Evolutionary conservation across 2,113 vertebrate species (phyloP).

Genomic region (Anser cygnoides): DNA sequence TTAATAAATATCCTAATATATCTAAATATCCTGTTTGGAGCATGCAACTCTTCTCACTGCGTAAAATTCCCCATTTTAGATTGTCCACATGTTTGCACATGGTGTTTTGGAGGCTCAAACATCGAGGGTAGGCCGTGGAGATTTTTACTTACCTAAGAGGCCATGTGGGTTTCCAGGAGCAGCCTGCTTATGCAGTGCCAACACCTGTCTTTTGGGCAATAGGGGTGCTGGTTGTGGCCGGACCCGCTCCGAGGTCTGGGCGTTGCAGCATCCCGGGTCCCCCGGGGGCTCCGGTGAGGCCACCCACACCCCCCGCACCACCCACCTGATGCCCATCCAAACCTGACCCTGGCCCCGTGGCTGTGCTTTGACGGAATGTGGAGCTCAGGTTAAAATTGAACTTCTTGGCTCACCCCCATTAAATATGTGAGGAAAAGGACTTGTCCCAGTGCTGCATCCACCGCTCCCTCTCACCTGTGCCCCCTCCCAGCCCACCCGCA

Average conservation of each 20-base stretch:
- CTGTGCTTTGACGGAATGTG: not conserved
- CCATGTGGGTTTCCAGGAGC: not conserved
- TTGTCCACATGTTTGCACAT: not conserved
- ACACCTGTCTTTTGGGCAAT: not conserved
- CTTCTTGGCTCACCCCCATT: not conserved
- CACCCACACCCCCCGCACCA: not conserved
- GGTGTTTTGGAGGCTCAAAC: not conserved
- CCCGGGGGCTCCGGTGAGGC: not conserved
- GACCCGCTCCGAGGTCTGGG: rapidly evolving
- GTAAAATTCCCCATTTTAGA: not conserved
- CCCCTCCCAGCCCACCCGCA: not conserved
- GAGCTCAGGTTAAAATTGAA: not conserved
- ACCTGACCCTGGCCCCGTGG: not conserved
- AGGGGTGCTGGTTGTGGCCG: not conserved
- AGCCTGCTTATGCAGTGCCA: not conserved
- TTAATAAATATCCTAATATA: slow-evolving; percentile 58
- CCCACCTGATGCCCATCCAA: not conserved
- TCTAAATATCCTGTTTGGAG: slow-evolving; percentile 13
- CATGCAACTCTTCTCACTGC: not conserved
- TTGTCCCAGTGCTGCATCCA: not conserved
- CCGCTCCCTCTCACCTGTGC: rapidly evolving
- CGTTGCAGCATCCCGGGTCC: not conserved
- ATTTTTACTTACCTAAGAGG: slow-evolving; percentile 49
- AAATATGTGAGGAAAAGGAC: not conserved
- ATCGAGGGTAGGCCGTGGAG: not conserved